Evolutionary conservation across 2,113 vertebrate genomes (phyloP).

Genomic region (Platanista minor): DNA sequence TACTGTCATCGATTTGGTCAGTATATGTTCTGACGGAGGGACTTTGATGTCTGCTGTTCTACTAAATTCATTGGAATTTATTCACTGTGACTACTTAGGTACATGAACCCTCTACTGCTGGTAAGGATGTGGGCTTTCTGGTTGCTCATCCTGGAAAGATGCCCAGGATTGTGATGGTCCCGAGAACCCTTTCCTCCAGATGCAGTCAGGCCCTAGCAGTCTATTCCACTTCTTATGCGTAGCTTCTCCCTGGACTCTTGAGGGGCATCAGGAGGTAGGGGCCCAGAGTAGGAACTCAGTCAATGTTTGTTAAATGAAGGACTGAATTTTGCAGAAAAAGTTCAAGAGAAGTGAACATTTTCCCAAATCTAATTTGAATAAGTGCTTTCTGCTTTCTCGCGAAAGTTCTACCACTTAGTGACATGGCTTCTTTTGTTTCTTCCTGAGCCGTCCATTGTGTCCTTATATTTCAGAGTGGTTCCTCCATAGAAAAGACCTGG

Average conservation of each 20-base stretch:
- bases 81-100: not conserved
- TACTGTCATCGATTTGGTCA: not conserved
- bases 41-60: not conserved
- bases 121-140: not conserved
- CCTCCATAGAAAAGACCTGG: not conserved
- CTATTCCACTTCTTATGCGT: not conserved
- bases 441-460: not conserved
- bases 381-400: not conserved
- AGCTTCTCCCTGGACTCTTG: not conserved
- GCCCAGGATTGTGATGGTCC: not conserved
- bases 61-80: not conserved
- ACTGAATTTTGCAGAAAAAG: not conserved
- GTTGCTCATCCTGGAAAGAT: not conserved
- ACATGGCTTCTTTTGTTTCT: not conserved
- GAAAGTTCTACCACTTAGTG: not conserved
- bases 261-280: not conserved
- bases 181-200: not conserved
- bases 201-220: not conserved
- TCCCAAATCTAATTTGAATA: not conserved
- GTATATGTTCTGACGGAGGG: not conserved
- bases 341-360: not conserved
- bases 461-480: not conserved
- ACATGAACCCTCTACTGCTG: not conserved
- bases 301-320: not conserved
- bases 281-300: not conserved